These are phyloP conservation scores for Drosophila dives DNA, from an alignment of 2,888 invertebrate genomes.

Conservation along the genomic window DNA sequence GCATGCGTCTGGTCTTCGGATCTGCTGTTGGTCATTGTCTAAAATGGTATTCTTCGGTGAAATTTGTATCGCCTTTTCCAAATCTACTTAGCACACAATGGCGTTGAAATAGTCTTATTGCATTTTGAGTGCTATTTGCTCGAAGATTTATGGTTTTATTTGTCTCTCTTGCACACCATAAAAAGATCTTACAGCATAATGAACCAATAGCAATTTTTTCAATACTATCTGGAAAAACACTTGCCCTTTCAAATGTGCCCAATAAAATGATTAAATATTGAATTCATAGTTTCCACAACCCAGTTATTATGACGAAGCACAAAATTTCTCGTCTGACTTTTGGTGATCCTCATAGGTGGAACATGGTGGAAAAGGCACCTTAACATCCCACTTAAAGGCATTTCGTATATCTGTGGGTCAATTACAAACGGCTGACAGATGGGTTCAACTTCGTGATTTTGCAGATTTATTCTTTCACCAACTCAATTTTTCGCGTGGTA, in stretches of 20 bases:
- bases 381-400: slow-evolving; percentile 34
- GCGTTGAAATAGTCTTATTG: slow-evolving; percentile 82
- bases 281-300: not conserved
- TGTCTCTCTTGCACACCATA: slow-evolving; percentile 23
- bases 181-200: slow-evolving; percentile 22
- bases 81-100: slow-evolving; percentile 85
- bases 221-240: not conserved
- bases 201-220: not conserved
- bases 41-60: slow-evolving; percentile 67
- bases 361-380: slow-evolving; percentile 37
- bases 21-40: slow-evolving; percentile 57
- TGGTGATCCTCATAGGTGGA: slow-evolving; percentile 14
- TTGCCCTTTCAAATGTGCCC: not conserved
- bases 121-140: slow-evolving; percentile 82
- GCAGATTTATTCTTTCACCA: slow-evolving; percentile 69
- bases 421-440: slow-evolving; percentile 75
- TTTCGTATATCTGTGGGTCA: slow-evolving; percentile 62
- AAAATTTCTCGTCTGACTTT: slow-evolving; percentile 33
- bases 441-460: slow-evolving; percentile 73
- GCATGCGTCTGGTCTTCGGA: slow-evolving; percentile 28
- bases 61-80: slow-evolving; percentile 84
- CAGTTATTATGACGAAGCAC: not conserved
- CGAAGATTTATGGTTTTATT: slow-evolving; percentile 78
- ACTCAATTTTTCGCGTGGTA: slow-evolving; percentile 52
- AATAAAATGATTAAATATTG: not conserved